A percentile compares a stretch with the other conserved stretches of the same genome.
Evolutionary conservation across 2,888 invertebrate genomes (phyloP).

Genomic region (Andricus curvator): DNA sequence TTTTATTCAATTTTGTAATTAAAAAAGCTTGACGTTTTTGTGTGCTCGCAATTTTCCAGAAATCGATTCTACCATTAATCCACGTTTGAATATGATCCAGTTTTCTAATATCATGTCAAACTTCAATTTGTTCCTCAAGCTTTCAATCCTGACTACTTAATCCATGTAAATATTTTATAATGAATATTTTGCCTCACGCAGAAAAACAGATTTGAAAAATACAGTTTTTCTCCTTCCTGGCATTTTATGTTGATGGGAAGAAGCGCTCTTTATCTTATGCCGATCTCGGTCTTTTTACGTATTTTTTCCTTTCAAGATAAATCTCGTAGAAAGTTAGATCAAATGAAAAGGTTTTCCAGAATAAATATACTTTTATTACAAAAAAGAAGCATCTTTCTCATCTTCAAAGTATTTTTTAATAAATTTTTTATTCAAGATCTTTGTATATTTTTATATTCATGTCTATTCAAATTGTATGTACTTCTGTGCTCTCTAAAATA

Average conservation of each 20-base stretch:
- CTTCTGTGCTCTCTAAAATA: no score
- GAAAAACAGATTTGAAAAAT: background rate
- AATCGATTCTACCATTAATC: no score
- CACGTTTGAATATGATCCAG: no score
- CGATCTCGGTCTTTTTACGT: background rate
- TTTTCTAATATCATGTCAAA: no score
- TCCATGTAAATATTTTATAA: background rate
- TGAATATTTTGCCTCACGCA: background rate
- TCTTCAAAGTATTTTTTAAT: background rate
- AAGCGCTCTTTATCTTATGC: slow-evolving; percentile 2
- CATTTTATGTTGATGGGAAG: background rate
- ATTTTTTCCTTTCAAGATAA: slow-evolving; percentile 19
- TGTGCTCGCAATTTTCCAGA: no score
- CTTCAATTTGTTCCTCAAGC: no score
- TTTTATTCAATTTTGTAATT: no score
- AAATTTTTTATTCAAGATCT: no score
- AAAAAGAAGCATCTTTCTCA: slow-evolving; percentile 3
- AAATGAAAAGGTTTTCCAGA: slow-evolving; percentile 16
- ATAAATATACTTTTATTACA: background rate
- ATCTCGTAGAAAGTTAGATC: background rate
- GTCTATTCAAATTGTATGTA: no score
- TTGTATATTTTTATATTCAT: no score
- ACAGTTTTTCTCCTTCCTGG: background rate
- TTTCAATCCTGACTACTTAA: background rate
- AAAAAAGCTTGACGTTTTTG: no score